Percentiles rank a stretch among this genome's conserved stretches.
These are phyloP conservation scores for Stomatorhinus walkeri DNA, from an alignment of 2,797 vertebrate species.

Conservation along the genomic window DNA sequence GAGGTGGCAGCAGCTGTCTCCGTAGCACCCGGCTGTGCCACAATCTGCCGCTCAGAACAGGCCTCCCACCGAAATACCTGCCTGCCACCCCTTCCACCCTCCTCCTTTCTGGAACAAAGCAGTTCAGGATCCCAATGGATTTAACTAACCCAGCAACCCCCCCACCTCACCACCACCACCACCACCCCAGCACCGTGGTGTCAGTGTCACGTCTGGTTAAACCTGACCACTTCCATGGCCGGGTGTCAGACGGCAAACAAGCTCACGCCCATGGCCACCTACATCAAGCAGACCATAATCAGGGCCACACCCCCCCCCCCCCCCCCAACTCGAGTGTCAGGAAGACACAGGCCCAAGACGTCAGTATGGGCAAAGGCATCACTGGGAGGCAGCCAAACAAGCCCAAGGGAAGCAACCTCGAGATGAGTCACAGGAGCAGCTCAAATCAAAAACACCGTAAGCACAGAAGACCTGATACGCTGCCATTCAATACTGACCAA, in stretches of 20 bases:
- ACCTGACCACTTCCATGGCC: neutral
- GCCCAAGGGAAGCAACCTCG: neutral
- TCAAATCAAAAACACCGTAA: neutral
- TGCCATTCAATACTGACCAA: neutral
- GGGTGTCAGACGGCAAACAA: neutral
- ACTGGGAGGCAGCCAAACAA: neutral
- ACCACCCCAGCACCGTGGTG: neutral
- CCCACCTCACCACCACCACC: neutral
- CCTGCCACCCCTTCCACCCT: neutral
- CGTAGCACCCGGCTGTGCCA: neutral
- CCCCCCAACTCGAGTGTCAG: neutral
- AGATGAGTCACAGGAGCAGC: neutral
- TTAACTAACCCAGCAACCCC: neutral
- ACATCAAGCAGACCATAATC: neutral
- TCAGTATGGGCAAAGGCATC: neutral
- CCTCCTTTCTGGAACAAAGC: neutral
- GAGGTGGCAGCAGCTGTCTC: neutral
- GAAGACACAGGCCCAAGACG: neutral
- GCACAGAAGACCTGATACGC: neutral
- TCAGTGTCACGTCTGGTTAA: neutral
- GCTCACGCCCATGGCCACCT: neutral
- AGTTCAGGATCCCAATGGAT: neutral
- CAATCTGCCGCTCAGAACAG: conserved; percentile 10
- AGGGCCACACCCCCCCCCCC: neutral
- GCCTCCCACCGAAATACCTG: conserved; percentile 1